These are phyloP conservation scores for Odontamblyopus rebecca DNA, from an alignment of 2,797 vertebrate genomes.

Conservation along the genomic window DNA sequence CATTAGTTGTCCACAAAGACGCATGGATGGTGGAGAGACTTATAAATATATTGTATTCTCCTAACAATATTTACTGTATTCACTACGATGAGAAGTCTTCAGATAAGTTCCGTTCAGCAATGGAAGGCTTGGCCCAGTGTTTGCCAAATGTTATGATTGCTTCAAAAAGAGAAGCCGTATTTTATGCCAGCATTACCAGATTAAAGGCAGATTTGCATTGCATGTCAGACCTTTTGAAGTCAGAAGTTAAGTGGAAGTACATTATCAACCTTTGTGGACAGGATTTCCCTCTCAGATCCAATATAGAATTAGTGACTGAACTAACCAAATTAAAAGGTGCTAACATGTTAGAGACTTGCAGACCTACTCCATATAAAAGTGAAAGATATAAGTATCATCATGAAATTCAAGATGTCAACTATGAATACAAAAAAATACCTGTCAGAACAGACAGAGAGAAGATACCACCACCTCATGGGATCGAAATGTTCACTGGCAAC, in stretches of 20 bases:
- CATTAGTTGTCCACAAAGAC: conserved; percentile 89
- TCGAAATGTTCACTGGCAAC: conserved; percentile 88
- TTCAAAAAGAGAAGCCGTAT: conserved; percentile 83
- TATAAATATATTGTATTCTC: conserved; percentile 81
- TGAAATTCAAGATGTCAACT: conserved; percentile 73
- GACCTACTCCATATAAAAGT: conserved; percentile 79
- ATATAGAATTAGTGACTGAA: conserved; percentile 85
- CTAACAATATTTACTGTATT: conserved; percentile 88
- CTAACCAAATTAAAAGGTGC: conserved; percentile 80
- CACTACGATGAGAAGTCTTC: conserved; percentile 90
- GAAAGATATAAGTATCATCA: conserved; percentile 83
- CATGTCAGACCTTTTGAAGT: conserved; percentile 84
- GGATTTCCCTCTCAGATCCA: conserved; percentile 90
- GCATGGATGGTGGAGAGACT: conserved; percentile 86
- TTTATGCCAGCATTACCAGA: conserved; percentile 86
- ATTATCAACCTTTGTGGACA: conserved; percentile 94
- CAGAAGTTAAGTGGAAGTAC: conserved; percentile 87
- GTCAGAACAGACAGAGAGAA: conserved; percentile 79
- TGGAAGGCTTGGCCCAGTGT: conserved; percentile 85
- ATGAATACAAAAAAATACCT: conserved; percentile 79
- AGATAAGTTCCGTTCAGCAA: conserved; percentile 78
- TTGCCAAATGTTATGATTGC: conserved; percentile 91
- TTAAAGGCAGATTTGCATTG: conserved; percentile 92
- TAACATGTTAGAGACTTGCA: conserved; percentile 89
- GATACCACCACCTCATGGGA: conserved; percentile 78